Evolutionary conservation across 1,140 invertebrate species (phyloP), one percentile per base, ranked within the genome.

Genomic region (Heliconius himera): DNA sequence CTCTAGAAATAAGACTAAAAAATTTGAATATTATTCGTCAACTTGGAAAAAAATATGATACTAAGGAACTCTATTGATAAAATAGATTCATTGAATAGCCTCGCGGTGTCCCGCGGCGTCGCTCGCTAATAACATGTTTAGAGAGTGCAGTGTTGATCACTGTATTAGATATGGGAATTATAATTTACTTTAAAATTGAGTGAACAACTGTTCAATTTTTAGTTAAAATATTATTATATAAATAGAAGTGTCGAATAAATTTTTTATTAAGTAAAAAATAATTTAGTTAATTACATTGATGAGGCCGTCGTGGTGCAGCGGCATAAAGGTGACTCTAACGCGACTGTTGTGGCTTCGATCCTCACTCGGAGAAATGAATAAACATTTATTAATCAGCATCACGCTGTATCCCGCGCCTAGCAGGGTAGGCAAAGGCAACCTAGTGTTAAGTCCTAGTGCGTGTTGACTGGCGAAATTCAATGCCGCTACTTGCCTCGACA

Each of bases 61-160:
- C 20, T 56, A 6, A 4, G 60, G 60, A 66, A 66, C 60, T 22
- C 60, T 29, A 26, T 26, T 26, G 26, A 16, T 66, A 66, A 26
- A 66, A 66, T 66, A 66, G 22, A 29, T 22, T 29, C 60, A 29
- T 66, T 66, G 60, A 26, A 66, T 29, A 29, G 13, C 13, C 13
- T 29, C 60, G 60, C 60, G 60, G 60, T 66, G 60, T 29, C 60
- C 60, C 60, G 60, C 60, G 60, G 60, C 60, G 60, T 66, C 26
- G 22, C 60, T 66, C 60, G 60, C 60, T 66, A 66, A 66, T 66
- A 66, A 66, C 60, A 66, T 66, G 60, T 66, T 66, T 16, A 11
- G 60, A 22, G 60, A 66, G 22, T 66, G 60, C 60, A 66, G 60
- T 2, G 60, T 66, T 66, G 60, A 66, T 66, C 20, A 29, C 60